A percentile compares a stretch with the other conserved stretches of the same genome.
phyloP scores from a whole-genome alignment of 2,888 invertebrate genomes.

The Drymonia ruficornis region DNA sequence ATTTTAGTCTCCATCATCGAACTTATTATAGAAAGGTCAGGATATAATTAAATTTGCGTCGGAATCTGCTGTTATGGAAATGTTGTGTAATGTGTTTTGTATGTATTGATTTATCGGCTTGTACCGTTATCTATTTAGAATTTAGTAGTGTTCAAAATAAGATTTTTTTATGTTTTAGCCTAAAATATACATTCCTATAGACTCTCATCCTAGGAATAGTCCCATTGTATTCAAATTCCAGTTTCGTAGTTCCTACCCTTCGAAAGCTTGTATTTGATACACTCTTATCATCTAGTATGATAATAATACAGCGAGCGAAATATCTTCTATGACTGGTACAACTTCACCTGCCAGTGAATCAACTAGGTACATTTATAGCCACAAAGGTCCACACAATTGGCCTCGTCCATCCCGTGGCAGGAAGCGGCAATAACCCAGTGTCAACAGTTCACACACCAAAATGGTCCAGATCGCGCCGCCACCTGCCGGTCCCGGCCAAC shows the following conservation, averaged over 20 bases:
- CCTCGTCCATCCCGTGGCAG: slow-evolving; percentile 46
- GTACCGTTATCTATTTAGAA: background rate
- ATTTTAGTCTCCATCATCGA: slow-evolving; percentile 5
- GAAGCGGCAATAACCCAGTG: slow-evolving; percentile 58
- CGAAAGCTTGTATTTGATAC: no score
- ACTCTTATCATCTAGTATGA: no score
- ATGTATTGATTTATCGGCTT: background rate
- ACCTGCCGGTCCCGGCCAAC: slow-evolving; percentile 35
- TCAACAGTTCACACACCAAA: slow-evolving; percentile 59
- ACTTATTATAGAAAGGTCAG: slow-evolving; percentile 1
- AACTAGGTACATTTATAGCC: slow-evolving; percentile 47
- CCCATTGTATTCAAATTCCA: no score
- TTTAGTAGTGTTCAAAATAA: background rate
- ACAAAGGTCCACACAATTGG: slow-evolving; percentile 41
- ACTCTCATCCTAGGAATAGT: no score
- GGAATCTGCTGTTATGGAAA: background rate
- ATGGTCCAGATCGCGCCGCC: slow-evolving; percentile 49
- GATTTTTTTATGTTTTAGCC: no score
- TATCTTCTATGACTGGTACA: no score
- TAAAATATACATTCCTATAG: no score
- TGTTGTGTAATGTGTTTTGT: background rate
- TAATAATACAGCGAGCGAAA: no score
- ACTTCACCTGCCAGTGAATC: slow-evolving; percentile 8
- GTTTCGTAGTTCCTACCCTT: no score
- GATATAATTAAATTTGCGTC: background rate